phyloP scores from a whole-genome alignment of 2,888 invertebrate species.

The Tanytarsus gracilentus region DNA sequence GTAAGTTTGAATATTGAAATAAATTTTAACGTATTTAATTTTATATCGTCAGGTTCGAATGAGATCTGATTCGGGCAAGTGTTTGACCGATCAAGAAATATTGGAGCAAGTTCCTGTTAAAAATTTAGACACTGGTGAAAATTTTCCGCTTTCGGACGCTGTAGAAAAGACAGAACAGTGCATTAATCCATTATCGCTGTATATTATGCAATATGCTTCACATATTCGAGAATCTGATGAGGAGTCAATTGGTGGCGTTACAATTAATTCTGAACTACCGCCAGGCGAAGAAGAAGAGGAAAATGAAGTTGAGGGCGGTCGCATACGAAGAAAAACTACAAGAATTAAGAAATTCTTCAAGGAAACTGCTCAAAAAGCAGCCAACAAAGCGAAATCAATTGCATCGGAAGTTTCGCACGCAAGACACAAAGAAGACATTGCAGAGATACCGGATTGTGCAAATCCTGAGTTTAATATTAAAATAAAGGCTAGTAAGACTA shows the following conservation, averaged over 20 bases:
- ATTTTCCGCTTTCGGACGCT: slow-evolving; percentile 87
- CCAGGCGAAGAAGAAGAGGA: slow-evolving; percentile 41
- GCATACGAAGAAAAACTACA: slow-evolving; percentile 45
- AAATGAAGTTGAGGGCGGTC: slow-evolving; percentile 43
- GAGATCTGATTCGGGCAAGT: slow-evolving; percentile 77
- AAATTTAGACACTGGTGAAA: slow-evolving; percentile 76
- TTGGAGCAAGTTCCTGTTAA: slow-evolving; percentile 81
- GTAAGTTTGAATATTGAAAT: no score
- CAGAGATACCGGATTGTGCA: slow-evolving; percentile 74
- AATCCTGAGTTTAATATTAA: slow-evolving; percentile 72
- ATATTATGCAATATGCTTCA: slow-evolving; percentile 87
- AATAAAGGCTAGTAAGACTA: slow-evolving; percentile 88
- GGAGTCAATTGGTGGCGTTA: slow-evolving; percentile 58
- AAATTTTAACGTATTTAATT: no score
- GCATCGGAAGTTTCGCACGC: slow-evolving; percentile 83
- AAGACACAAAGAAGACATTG: slow-evolving; percentile 77
- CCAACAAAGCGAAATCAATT: slow-evolving; percentile 81
- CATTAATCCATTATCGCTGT: slow-evolving; percentile 87
- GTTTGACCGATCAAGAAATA: slow-evolving; percentile 84
- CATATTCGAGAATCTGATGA: slow-evolving; percentile 69
- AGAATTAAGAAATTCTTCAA: slow-evolving; percentile 75
- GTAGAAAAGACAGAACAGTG: slow-evolving; percentile 87
- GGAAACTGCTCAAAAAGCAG: slow-evolving; percentile 81
- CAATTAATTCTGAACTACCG: slow-evolving; percentile 39
- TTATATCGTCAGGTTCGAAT: no score